These are phyloP conservation scores for Petrolisthes cinctipes DNA, from an alignment of 2,888 invertebrate genomes.

Conservation along the genomic window DNA sequence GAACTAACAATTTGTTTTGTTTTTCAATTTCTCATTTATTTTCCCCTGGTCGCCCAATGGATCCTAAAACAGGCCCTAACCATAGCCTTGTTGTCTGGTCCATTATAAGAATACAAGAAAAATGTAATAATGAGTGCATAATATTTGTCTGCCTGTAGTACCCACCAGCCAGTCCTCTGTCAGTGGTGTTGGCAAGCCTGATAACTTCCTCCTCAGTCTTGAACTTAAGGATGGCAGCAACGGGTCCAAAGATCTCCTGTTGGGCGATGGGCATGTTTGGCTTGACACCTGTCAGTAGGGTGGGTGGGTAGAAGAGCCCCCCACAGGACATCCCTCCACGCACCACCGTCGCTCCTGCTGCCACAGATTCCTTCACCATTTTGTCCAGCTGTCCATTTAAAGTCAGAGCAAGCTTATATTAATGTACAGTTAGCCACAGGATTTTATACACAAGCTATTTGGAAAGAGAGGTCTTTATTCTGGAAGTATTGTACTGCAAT, in stretches of 20 bases:
- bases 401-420: too few relatives aligned
- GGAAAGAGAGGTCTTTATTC: too few relatives aligned
- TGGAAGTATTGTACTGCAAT: not conserved
- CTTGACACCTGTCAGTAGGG: constrained; percentile 55
- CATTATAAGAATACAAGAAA: too few relatives aligned
- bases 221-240: constrained; percentile 77
- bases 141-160: not conserved
- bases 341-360: constrained; percentile 70
- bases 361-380: constrained; percentile 87
- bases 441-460: too few relatives aligned
- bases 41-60: too few relatives aligned
- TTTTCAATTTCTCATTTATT: too few relatives aligned
- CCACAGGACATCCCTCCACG: constrained; percentile 44
- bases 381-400: constrained; percentile 73
- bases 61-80: too few relatives aligned
- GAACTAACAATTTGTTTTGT: too few relatives aligned
- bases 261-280: constrained; percentile 83
- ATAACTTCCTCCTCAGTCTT: constrained; percentile 89
- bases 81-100: too few relatives aligned
- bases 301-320: constrained; percentile 59
- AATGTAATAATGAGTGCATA: too few relatives aligned
- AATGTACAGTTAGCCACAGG: too few relatives aligned
- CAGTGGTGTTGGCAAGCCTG: constrained; percentile 83
- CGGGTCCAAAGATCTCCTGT: constrained; percentile 97
- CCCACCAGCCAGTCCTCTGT: constrained; percentile 82